phyloP scores from a whole-genome alignment of 2,888 invertebrate genomes.

The Himalopsyche japonica region DNA sequence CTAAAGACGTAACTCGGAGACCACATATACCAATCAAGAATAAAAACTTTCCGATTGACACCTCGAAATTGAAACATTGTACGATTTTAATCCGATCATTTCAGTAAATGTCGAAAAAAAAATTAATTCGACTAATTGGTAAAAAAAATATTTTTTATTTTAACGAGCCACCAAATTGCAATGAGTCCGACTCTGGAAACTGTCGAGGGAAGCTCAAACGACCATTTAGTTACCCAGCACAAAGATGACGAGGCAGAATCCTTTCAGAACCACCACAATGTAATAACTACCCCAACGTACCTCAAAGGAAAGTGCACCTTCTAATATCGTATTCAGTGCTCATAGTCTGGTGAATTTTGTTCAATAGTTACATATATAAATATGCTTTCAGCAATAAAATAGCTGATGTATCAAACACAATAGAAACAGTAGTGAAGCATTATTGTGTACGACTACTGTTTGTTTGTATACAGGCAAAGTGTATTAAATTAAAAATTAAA shows the following conservation, averaged over 20 bases:
- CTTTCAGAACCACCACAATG: background rate
- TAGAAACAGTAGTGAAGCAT: background rate
- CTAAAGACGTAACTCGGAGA: no score
- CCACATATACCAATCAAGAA: no score
- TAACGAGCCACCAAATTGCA: no score
- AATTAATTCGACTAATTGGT: no score
- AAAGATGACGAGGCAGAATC: conserved; percentile 34
- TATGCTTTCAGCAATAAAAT: background rate
- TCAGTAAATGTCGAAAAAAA: no score
- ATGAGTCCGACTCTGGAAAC: background rate
- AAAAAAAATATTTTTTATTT: no score
- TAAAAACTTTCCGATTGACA: no score
- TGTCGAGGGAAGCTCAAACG: conserved; percentile 32
- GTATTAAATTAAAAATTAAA: no score
- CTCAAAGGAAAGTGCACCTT: background rate
- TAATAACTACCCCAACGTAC: background rate
- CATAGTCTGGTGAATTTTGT: background rate
- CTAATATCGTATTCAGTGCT: background rate
- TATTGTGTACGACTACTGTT: background rate
- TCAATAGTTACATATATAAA: background rate
- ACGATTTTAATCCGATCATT: no score
- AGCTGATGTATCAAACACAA: background rate
- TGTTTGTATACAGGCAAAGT: background rate
- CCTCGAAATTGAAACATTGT: no score
- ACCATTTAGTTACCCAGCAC: conserved; percentile 30